Evolutionary conservation across 2,797 vertebrate genomes (phyloP).

Genomic region (Xiphorhynchus erythropygius): DNA sequence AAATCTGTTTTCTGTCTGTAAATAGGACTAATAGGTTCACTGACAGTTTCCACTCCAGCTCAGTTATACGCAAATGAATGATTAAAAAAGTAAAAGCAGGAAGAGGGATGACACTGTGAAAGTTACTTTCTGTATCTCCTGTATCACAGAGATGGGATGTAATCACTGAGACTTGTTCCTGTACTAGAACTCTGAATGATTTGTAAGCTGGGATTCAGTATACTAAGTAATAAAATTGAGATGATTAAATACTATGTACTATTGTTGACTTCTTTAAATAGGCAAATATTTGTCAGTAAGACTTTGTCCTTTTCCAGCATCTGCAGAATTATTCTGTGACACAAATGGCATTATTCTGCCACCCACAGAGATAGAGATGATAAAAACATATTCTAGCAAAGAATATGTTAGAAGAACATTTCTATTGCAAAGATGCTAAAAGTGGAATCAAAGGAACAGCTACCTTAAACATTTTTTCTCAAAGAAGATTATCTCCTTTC

Average conservation of each 20-base stretch:
- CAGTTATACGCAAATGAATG: not conserved
- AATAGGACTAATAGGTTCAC: not conserved
- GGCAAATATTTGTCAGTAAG: conserved; percentile 55
- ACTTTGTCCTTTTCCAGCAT: conserved; percentile 28
- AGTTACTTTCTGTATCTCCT: not conserved
- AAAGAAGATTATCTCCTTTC: not conserved
- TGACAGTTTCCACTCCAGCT: not conserved
- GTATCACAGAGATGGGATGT: not conserved
- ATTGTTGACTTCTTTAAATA: conserved; percentile 19
- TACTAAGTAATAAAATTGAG: not conserved
- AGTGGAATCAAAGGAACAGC: conserved; percentile 45
- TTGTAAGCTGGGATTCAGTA: not conserved
- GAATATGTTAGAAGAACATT: conserved; percentile 47
- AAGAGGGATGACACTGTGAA: not conserved
- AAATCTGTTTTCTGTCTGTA: not conserved
- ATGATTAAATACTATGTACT: conserved; percentile 27
- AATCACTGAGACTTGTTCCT: not conserved
- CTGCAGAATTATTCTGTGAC: conserved; percentile 47
- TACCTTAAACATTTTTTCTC: conserved; percentile 24
- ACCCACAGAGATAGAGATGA: conserved; percentile 41
- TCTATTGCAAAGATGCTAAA: conserved; percentile 51
- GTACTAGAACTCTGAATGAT: not conserved
- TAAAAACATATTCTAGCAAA: conserved; percentile 62
- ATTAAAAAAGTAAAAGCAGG: conserved; percentile 18
- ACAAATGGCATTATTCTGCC: conserved; percentile 55